Evolutionary conservation across 1,140 invertebrate genomes (phyloP).

Genomic region (Ooceraea biroi): DNA sequence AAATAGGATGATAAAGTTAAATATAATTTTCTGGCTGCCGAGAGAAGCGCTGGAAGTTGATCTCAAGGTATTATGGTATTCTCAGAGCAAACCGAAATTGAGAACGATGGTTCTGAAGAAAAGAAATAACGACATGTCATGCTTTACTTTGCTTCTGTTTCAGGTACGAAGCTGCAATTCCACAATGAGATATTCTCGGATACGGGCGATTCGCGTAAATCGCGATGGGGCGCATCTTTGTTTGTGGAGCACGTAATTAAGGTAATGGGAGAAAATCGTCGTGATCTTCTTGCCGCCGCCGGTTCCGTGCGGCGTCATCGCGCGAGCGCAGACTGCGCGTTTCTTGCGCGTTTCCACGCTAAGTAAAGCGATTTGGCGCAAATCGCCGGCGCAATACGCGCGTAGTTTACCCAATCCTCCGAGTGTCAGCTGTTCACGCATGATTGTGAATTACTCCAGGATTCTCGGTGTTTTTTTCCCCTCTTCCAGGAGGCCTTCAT

Average conservation of each 20-base stretch:
- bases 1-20: too few species aligned
- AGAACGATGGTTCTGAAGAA: too few species aligned
- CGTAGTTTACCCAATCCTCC: constrained; percentile 50
- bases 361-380: constrained; percentile 60
- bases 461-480: constrained; percentile 52
- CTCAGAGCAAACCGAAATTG: too few species aligned
- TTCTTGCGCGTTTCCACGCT: constrained; percentile 41
- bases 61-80: too few species aligned
- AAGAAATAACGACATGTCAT: too few species aligned
- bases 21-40: too few species aligned
- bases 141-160: too few species aligned
- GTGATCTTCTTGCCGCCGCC: constrained; percentile 17
- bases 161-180: too few species aligned
- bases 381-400: constrained; percentile 34
- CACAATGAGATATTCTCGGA: background rate
- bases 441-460: constrained; percentile 64
- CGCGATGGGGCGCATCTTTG: background rate
- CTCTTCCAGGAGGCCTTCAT: constrained; percentile 1
- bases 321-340: constrained; percentile 30
- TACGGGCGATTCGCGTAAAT: too few species aligned
- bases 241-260: constrained; percentile 38
- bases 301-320: constrained; percentile 33
- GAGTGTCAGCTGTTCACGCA: constrained; percentile 66
- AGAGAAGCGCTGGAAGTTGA: too few species aligned
- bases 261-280: constrained; percentile 52